Evolutionary conservation across 2,797 vertebrate species (phyloP).

Genomic region (Chrysocyon brachyurus): DNA sequence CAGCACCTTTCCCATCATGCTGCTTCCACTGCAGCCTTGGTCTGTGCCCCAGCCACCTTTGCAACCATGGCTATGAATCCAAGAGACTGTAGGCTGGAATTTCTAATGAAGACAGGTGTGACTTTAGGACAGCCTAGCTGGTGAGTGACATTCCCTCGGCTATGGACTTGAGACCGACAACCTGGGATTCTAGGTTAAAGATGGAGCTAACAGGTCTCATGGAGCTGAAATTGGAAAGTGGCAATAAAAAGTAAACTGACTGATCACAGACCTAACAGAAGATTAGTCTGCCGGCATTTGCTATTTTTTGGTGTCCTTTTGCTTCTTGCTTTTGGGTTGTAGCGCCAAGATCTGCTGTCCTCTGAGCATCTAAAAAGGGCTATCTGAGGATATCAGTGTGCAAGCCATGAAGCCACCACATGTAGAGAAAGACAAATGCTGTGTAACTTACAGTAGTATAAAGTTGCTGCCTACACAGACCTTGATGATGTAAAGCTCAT

Average conservation of each 20-base stretch:
- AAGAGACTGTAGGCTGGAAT: not conserved
- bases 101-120: not conserved
- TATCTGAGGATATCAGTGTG: not conserved
- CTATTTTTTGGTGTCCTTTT: not conserved
- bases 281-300: not conserved
- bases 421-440: not conserved
- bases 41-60: not conserved
- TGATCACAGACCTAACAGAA: not conserved
- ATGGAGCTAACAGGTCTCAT: not conserved
- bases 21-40: not conserved
- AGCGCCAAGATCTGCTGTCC: not conserved
- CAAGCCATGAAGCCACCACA: not conserved
- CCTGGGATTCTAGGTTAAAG: not conserved
- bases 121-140: not conserved
- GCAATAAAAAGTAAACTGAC: not conserved
- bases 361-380: not conserved
- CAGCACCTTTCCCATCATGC: not conserved
- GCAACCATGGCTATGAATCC: not conserved
- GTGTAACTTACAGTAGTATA: not conserved
- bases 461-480: not conserved
- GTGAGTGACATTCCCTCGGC: not conserved
- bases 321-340: conserved; percentile 7
- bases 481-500: not conserved
- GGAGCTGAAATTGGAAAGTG: conserved; percentile 13
- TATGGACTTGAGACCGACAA: not conserved